Percentiles rank a stretch among this genome's conserved stretches.
These are phyloP conservation scores for Grammomys dolichurus DNA, from an alignment of 2,113 vertebrate genomes.

Conservation along the genomic window DNA sequence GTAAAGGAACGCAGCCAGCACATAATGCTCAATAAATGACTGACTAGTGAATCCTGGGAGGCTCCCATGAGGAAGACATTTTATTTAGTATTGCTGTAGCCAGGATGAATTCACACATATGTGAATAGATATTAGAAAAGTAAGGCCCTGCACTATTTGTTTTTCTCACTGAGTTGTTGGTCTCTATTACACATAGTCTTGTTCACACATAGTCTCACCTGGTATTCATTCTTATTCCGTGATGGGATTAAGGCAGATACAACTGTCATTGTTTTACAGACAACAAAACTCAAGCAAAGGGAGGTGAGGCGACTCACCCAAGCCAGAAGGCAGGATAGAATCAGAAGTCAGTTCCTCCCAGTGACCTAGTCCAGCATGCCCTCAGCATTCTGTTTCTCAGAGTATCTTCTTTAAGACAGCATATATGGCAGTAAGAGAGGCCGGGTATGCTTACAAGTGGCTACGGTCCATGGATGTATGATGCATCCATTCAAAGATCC, in stretches of 20 bases:
- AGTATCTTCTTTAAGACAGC: not conserved
- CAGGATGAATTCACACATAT: not conserved
- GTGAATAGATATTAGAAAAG: not conserved
- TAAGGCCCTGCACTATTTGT: not conserved
- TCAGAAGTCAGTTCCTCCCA: not conserved
- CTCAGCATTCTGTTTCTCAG: not conserved
- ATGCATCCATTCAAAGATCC: not conserved
- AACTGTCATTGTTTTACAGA: not conserved
- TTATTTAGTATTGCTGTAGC: conserved; percentile 3
- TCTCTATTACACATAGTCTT: conserved; percentile 11
- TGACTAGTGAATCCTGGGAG: conserved; percentile 1
- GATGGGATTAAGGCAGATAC: not conserved
- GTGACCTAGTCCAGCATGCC: not conserved
- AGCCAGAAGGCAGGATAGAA: not conserved
- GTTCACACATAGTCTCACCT: not conserved
- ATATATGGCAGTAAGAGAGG: not conserved
- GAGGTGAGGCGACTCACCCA: not conserved
- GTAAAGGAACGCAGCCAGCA: not conserved
- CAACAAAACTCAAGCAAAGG: conserved; percentile 8
- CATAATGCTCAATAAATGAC: not conserved
- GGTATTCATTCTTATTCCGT: not conserved
- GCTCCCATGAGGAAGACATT: not conserved
- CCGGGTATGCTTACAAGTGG: not conserved
- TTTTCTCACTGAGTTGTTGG: not conserved
- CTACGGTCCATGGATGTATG: not conserved